A percentile compares a stretch with the other conserved stretches of the same genome.
Evolutionary conservation across 53 echinoderm and acorn worm genomes (phyloP).

Genomic region (Antedon mediterranea): DNA sequence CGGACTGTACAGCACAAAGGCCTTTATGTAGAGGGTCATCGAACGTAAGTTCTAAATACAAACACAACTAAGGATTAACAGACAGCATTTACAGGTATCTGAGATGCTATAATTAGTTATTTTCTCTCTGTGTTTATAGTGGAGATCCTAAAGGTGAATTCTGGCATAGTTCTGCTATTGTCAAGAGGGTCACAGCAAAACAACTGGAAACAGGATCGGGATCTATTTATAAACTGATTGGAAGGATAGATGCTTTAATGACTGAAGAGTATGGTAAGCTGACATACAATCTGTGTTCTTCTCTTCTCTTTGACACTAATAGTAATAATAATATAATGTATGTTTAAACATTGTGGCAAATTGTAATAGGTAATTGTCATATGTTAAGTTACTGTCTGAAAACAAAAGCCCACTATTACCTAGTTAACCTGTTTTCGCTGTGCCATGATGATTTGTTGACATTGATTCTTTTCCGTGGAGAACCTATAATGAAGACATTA

Average conservation of each 20-base stretch:
- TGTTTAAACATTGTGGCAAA: too few species aligned
- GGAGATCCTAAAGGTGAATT: conserved; percentile 48
- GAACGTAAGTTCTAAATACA: conserved; percentile 19
- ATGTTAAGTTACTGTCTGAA: background rate
- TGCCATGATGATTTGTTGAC: too few species aligned
- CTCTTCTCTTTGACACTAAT: background rate
- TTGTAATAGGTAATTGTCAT: background rate
- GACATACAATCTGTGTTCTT: too few species aligned
- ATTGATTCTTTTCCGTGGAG: too few species aligned
- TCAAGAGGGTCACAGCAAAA: conserved; percentile 23
- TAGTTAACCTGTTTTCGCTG: too few species aligned
- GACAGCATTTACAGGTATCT: too few species aligned
- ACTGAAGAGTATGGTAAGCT: conserved; percentile 62
- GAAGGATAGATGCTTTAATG: conserved; percentile 41
- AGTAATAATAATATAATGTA: too few species aligned
- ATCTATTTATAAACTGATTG: conserved; percentile 41
- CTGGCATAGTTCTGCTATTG: conserved; percentile 82
- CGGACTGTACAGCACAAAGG: conserved; percentile 26
- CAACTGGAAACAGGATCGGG: conserved; percentile 65
- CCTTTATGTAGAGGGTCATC: conserved; percentile 45
- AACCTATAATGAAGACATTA: too few species aligned
- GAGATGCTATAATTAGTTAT: too few species aligned
- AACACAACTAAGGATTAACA: too few species aligned
- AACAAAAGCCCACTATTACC: too few species aligned
- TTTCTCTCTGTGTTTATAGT: too few species aligned